phyloP scores from a whole-genome alignment of 2,113 vertebrate genomes.

The Gallinago undulata region DNA sequence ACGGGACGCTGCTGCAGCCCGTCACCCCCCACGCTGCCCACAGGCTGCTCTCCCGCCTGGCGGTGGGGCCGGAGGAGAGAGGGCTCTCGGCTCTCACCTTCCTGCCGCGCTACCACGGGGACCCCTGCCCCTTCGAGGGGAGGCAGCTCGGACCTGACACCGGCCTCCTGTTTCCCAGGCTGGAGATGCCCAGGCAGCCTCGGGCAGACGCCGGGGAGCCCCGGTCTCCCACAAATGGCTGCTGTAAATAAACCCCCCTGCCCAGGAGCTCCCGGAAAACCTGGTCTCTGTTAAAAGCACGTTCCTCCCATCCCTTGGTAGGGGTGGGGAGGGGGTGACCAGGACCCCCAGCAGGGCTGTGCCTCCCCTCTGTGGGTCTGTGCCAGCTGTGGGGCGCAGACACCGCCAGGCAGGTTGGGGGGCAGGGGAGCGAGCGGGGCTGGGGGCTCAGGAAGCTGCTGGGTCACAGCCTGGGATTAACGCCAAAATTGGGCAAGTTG shows the following conservation, averaged over 20 bases:
- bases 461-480: not conserved
- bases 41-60: conserved; percentile 84
- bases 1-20: conserved; percentile 89
- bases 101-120: conserved; percentile 75
- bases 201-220: conserved; percentile 44
- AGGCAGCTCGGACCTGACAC: conserved; percentile 82
- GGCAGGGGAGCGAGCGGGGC: fast-evolving
- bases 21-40: conserved; percentile 81
- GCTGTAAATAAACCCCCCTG: not conserved
- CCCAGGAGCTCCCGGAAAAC: not conserved
- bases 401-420: fast-evolving
- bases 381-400: fast-evolving
- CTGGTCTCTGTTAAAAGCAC: not conserved
- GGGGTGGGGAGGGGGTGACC: not conserved
- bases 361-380: not conserved
- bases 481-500: fast-evolving
- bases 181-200: conserved; percentile 66
- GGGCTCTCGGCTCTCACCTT: conserved; percentile 74
- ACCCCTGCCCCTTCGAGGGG: conserved; percentile 83
- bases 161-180: conserved; percentile 85
- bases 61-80: conserved; percentile 77
- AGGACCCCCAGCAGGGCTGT: not conserved
- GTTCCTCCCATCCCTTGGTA: not conserved
- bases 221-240: not conserved
- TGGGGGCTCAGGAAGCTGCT: not conserved